These are phyloP conservation scores for Apis dorsata DNA, from an alignment of 1,140 invertebrate species.

Conservation along the genomic window DNA sequence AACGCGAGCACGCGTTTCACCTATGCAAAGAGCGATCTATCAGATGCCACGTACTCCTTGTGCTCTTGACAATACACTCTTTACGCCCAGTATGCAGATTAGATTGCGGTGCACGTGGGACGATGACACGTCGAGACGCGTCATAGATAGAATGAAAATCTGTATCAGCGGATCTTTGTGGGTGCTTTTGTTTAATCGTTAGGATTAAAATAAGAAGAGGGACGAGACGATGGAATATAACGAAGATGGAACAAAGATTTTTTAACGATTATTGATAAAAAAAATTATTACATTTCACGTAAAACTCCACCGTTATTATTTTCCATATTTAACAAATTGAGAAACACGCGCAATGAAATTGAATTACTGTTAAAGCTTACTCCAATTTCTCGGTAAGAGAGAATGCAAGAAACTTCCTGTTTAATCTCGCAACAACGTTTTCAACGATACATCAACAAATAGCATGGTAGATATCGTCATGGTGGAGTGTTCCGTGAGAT, in stretches of 20 bases:
- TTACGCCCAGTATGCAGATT: slow-evolving; percentile 51
- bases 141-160: slow-evolving; percentile 5
- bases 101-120: slow-evolving; percentile 7
- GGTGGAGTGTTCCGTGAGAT: slow-evolving; percentile 3
- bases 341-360: too few species aligned
- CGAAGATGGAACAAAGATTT: too few species aligned
- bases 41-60: slow-evolving; percentile 39
- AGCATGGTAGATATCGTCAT: slow-evolving; percentile 1
- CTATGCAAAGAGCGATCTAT: slow-evolving; percentile 12
- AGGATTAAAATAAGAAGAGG: neutral
- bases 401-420: neutral
- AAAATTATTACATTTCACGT: too few species aligned
- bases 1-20: neutral
- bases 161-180: neutral
- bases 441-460: neutral
- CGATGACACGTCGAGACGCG: neutral
- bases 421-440: neutral
- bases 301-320: too few species aligned
- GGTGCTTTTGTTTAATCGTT: neutral
- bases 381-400: neutral
- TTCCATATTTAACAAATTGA: too few species aligned
- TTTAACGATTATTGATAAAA: too few species aligned
- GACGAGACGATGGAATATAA: neutral
- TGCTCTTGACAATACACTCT: slow-evolving; percentile 51
- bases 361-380: too few species aligned